Conservation (phyloP, 2,888 invertebrate species). For the Leistus spinibarbis region DNA sequence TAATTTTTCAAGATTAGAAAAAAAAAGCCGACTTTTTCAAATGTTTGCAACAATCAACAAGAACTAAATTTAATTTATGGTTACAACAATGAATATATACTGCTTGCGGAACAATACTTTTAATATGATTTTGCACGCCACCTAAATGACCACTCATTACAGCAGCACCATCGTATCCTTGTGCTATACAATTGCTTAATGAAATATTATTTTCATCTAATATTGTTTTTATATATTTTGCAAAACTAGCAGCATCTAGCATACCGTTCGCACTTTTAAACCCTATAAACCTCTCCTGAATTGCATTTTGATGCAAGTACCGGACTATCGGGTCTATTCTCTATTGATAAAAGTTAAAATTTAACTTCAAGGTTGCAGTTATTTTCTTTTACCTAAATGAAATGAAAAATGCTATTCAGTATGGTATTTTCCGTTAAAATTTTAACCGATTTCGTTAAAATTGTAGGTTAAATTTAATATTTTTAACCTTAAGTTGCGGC, state of each 20-base stretch:
- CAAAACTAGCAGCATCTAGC: constrained; percentile 21
- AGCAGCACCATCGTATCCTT: constrained; percentile 42
- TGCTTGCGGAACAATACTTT: constrained; percentile 17
- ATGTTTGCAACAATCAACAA: constrained; percentile 15
- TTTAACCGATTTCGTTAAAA: no score
- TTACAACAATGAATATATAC: constrained; percentile 21
- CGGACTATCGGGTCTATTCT: no score
- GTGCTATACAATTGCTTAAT: constrained; percentile 20
- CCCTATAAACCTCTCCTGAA: no score
- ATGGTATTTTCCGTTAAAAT: no score
- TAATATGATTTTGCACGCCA: constrained; percentile 36
- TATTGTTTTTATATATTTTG: constrained; percentile 28
- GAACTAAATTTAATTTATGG: constrained; percentile 13
- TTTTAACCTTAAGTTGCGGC: no score
- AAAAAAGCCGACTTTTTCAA: constrained; percentile 8
- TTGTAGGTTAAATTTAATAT: no score
- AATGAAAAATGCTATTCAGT: no score
- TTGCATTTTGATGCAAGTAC: no score
- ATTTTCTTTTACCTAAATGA: no score
- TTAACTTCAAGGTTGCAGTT: no score
- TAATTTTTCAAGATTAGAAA: constrained; percentile 17
- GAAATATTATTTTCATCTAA: constrained; percentile 26
- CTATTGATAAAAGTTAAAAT: no score
- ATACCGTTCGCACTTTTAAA: constrained; percentile 12
- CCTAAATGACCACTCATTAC: constrained; percentile 40